A percentile compares a stretch with the other conserved stretches of the same genome.
Conservation (phyloP, 2,797 vertebrate species). For the Cygnus olor region DNA sequence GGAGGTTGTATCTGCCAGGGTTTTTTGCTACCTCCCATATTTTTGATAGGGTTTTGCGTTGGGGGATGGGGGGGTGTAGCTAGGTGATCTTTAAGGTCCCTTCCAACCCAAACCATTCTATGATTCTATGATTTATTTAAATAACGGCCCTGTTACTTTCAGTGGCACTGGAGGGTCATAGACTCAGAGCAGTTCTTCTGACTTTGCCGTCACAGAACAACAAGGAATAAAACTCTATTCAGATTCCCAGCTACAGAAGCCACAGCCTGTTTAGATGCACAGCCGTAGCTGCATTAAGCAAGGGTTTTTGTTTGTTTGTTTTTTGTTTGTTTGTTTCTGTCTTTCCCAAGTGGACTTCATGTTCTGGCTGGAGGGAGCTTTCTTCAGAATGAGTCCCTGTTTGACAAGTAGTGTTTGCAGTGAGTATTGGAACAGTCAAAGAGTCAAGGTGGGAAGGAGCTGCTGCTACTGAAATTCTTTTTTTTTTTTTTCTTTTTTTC, state of each 20-base stretch:
- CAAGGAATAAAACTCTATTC: background rate
- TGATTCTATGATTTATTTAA: background rate
- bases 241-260: background rate
- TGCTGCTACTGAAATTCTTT: background rate
- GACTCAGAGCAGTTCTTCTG: background rate
- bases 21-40: background rate
- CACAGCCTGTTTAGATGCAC: background rate
- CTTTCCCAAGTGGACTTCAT: background rate
- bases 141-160: background rate
- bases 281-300: background rate
- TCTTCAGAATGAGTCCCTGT: background rate
- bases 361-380: background rate
- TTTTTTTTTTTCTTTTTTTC: background rate
- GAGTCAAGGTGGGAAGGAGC: background rate
- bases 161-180: background rate
- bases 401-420: background rate
- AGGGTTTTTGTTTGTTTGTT: background rate
- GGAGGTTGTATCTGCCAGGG: background rate
- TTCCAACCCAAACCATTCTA: too few species aligned
- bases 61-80: too few species aligned
- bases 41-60: background rate
- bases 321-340: background rate
- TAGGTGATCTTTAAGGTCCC: too few species aligned
- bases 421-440: background rate
- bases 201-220: background rate